phyloP scores from a whole-genome alignment of 2,113 vertebrate species.

The Sitta europaea region DNA sequence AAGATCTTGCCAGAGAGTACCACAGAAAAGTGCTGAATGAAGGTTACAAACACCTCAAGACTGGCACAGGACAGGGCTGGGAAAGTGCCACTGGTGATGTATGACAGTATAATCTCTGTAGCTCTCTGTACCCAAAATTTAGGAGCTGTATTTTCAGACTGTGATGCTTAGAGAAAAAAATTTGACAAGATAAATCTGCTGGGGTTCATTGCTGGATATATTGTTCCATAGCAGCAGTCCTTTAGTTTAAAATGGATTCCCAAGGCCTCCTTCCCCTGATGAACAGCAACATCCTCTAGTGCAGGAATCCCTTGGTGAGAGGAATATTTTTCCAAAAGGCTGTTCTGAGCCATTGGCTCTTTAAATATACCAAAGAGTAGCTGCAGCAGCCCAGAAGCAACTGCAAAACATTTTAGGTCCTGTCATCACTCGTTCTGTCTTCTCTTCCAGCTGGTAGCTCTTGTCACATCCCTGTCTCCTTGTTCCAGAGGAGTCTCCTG shows the following conservation, averaged over 20 bases:
- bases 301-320: background rate
- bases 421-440: constrained; percentile 24
- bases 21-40: background rate
- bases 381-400: constrained; percentile 30
- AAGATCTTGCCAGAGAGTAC: background rate
- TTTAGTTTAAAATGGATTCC: background rate
- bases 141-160: background rate
- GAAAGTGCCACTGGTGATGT: background rate
- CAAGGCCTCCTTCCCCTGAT: background rate
- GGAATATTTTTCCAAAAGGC: background rate
- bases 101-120: background rate
- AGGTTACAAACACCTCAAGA: background rate
- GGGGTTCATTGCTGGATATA: background rate
- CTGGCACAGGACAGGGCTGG: background rate
- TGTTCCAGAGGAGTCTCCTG: background rate
- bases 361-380: constrained; percentile 26
- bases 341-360: background rate
- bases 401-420: constrained; percentile 38
- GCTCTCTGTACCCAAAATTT: background rate
- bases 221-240: background rate
- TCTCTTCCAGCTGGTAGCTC: constrained; percentile 28
- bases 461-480: background rate
- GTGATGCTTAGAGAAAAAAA: background rate
- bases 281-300: background rate
- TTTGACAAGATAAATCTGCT: background rate